Evolutionary conservation across 1,140 invertebrate genomes (phyloP).

Genomic region (Coelopa frigida): DNA sequence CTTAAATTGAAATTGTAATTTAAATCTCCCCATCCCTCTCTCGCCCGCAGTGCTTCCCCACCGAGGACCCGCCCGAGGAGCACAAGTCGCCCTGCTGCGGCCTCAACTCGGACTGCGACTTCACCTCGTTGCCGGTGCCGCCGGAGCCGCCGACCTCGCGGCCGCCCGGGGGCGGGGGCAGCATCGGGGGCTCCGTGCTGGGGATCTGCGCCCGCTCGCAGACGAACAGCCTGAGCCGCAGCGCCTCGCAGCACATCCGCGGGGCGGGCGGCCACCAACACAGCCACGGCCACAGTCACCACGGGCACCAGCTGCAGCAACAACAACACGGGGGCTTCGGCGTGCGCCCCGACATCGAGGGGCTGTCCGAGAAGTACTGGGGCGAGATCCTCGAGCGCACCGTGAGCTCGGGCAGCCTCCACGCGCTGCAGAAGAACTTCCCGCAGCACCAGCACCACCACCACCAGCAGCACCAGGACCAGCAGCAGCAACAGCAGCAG

Average conservation of each 20-base stretch:
- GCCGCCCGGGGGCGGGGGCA: constrained; percentile 30
- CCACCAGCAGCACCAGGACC: constrained; percentile 19
- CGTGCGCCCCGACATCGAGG: constrained; percentile 55
- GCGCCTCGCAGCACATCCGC: constrained; percentile 35
- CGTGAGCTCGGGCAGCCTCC: constrained; percentile 59
- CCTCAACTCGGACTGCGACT: constrained; percentile 44
- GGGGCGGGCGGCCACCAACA: constrained; percentile 6
- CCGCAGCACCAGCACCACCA: constrained; percentile 29
- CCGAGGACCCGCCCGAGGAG: constrained; percentile 39
- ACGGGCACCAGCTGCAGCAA: constrained; percentile 11
- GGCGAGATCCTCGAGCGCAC: constrained; percentile 66
- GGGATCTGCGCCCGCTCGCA: constrained; percentile 37
- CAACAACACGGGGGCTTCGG: constrained; percentile 16
- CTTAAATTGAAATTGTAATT: no score
- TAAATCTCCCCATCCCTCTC: constrained; percentile 13
- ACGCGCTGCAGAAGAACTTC: constrained; percentile 53
- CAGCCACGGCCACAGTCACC: constrained; percentile 7
- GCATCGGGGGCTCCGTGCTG: constrained; percentile 32
- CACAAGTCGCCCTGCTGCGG: constrained; percentile 45
- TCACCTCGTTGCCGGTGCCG: constrained; percentile 36
- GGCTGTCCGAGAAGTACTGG: constrained; percentile 68
- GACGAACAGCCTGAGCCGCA: constrained; percentile 37
- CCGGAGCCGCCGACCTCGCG: constrained; percentile 37
- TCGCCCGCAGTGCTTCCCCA: constrained; percentile 35
- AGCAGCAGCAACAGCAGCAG: constrained; percentile 28